Evolutionary conservation across 2,888 invertebrate species (phyloP), one percentile per base, ranked within the genome.

Genomic region (Caenorhabditis wallacei): DNA sequence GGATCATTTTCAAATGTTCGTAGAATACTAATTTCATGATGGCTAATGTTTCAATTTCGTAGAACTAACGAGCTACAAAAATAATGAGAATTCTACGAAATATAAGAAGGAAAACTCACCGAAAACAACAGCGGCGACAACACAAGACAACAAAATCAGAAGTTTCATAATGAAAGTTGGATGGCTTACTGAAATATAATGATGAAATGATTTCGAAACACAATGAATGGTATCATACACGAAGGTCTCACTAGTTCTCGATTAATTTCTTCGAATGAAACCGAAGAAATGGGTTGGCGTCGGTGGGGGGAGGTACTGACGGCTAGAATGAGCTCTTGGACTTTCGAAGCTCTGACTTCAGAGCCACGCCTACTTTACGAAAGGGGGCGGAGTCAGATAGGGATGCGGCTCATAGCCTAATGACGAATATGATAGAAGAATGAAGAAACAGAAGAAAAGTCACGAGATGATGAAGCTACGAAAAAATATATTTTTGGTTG

Each of bases 291-390:
- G 22, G 63, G 78, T 48, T 69, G 69, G 69, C 69, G 78, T 69
- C 68, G 78, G 66, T 64, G 37, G 71, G 37, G 71, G 78, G 24
- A 30, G 46, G 22, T 61, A 69, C 69, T 63, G 69, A 69, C 78
- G 78, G 78, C 78, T 26, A 63, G 54, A 78, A 78, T 78, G 78
- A 78, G 69, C 61, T 46, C n/a, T 18, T 11, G 22, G 43, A 40
- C 48, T n/a, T 54, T 20, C 37, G 30, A 26, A 37, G 56, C 64
- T 11, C 57, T 46, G 48, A 53, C 40, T 59, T 51, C 35, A 43
- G n/a, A 56, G 57, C 75, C 43, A 53, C 78, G 78, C 78, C 78
- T 69, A 69, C 63, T 78, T 61, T 69, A 70, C 68, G 61, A 76
- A 61, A 68, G 16, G 24, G 69, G 78, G 69, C 63, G 69, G 76